Evolutionary conservation across 1,140 invertebrate genomes (phyloP), one percentile per base, ranked within the genome.

Genomic region (Procambarus clarkii): DNA sequence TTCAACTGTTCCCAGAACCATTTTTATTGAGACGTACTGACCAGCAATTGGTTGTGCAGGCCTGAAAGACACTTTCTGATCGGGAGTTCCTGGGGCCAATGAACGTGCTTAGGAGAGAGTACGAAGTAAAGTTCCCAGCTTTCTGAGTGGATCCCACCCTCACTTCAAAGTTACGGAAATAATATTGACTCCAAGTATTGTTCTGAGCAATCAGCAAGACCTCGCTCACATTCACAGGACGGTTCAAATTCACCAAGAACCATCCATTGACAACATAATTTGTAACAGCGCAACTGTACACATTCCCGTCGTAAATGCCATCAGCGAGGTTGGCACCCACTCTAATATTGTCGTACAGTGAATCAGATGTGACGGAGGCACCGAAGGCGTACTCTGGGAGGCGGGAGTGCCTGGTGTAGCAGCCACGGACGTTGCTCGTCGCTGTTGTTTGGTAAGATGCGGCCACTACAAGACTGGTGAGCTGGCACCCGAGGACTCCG

Each of bases 21-120:
- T 79, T 13, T 79, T 24, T 45, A 79, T 79, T 44, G 77, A 79
- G n/a, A 79, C 77, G 44, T 79, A 79, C 44, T 48, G 77, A 44
- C 77, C 77, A 15, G 0, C 44, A 18, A 79, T 18, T n/a, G 44
- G 77, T 44, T 11, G 44, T 5, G 77, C 3, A 11, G 77, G 18
- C 7, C 5, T 15, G 0, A 79, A 5, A 15, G 44, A 44, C 77
- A 79, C 44, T 48, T 8, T 48, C 44, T 45, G 34, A 44, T 48
- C 9, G 44, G 77, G 9, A 1, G 18, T 3, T 11, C 24, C 24
- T 48, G 77, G 44, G n/a, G 15, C 44, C 77, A 5, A 11, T 44
- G 77, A 79, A 79, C 7, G 77, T 79, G 34, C 77, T 34, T 44
- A 79, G 44, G 24, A 79, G 44, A 5, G 34, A 2, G 44, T 79